Base-by-base conservation (phyloP, 2,113 vertebrate genomes). In the Pristiophorus japonicus region DNA sequence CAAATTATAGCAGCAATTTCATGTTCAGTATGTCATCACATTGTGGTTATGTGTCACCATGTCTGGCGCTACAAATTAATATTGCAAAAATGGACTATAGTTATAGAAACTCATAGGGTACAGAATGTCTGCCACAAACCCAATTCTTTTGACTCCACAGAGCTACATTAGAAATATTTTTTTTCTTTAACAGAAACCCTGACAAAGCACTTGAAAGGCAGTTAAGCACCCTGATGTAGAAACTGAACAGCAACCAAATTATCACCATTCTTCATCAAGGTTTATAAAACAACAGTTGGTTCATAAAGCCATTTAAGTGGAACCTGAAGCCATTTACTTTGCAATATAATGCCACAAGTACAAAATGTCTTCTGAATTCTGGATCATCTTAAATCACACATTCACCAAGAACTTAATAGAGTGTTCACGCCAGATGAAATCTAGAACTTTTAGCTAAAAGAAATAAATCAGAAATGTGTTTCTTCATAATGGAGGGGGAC, bases 21-120 rank as follows among this genome's bases (percentile, higher is more conserved):
- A 94, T 27, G 66, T 70, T 70, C 42, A 47, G 11, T 73, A 70
- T 70, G 65, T 94, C 93, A 94, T 70, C 66, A 73, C 45, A 34
- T 34, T 70, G 93, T 94, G 93, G 93, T 94, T 94, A 70, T 94
- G 66, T 94, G 93, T 94, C 93, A 94, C 63, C 91, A 67, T 1
- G 65, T 51, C 93, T 94, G 92, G 24, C 47, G 45, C 42, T 94
- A 51, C 93, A 94, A 94, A 70, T 94, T 47, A 70, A 94, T 66
- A 65, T 24, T 65, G 34, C 62, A 65, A 93, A 93, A 51, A 55
- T 55, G 45, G 47, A 27, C 22, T 87, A 78, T 14, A 87, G 84
- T 87, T 24, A 87, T 27, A 59, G 27, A 59, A 51, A 75, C 10
- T 75, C 24, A 75, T 30, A 3, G 70, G 70, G 30, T 75, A 30